Base-by-base conservation (phyloP, 2,113 vertebrate species). In the Gallinago jamesoni region DNA sequence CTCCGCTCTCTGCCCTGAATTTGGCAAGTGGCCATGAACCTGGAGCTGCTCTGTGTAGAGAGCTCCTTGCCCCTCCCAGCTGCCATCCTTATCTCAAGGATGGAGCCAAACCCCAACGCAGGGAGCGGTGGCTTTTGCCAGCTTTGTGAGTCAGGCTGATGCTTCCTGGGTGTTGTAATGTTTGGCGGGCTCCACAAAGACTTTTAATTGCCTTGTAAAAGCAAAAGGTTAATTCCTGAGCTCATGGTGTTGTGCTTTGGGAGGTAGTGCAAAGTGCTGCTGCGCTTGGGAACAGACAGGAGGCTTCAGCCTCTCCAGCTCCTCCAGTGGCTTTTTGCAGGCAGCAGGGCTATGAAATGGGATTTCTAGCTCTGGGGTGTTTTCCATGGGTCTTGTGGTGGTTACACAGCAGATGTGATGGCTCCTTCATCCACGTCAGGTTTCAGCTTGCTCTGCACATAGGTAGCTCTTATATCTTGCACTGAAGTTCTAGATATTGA, bases 281-380 rank as follows among this genome's bases (percentile, higher is more conserved):
- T 1, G 28, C 0, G 0, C n/a, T 64, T 35, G 10, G 22, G 35
- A n/a, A 90, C 2, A 5, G 39, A 62, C 19, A 18, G 41, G 13
- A 68, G 14, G 18, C 62, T 75, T 89, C 25, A 20, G n/a, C 27
- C 30, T 28, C 21, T 67, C 15, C 24, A 19, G 25, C 55, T 50
- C 10, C 30, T 55, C 33, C 2, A 2, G 10, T 1, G 4, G 27
- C 28, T 67, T 48, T 69, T 16, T 41, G 45, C 52, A 30, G 62
- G 7, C 17, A 55, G n/a, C 39, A 53, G 45, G 3, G 25, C 59
- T 47, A 7, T 1, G 2, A 25, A 66, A 48, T 33, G 22, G 52
- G 31, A 48, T 78, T 66, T 48, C 17, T 56, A 48, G 17, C n/a
- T 70, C 57, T 43, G 39, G 6, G 14, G 12, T 73, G 20, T 55